Evolutionary conservation across 2,888 invertebrate genomes (phyloP), one percentile per base, ranked within the genome.

Genomic region (Cybosia mesomella): DNA sequence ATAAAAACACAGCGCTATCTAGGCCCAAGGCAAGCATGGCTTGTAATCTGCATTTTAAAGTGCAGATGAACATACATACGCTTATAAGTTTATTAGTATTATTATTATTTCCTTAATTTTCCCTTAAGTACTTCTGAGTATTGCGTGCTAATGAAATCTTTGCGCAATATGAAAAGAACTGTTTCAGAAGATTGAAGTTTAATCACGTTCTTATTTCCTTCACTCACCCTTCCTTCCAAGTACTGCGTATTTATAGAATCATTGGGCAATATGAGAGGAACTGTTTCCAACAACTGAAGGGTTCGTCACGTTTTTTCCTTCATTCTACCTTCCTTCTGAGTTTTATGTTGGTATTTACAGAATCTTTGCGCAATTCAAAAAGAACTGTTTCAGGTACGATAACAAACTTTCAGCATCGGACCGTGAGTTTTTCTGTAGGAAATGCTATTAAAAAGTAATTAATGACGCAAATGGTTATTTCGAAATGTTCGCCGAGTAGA

Each of bases 381-480:
- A 13, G 7, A 22, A 9, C 11, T 22, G 34, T 1, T 13, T 36
- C 15, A 18, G 32, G 32, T 53, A 24, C 49, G 8, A 59, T 39
- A 34, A 32, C 36, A 55, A 34, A 58, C 36, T 13, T 15, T 15
- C 15, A 1, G 43, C 8, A 15, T n/a, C 28, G 28, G 5, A 2
- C 32, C 2, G 32, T 49, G 13, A n/a, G 9, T 11, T 13, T 57
- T 57, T 18, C 18, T 2, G 28, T 39, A 22, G 8, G n/a, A 39
- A 53, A 49, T 21, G 34, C 18, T 39, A 43, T 49, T 43, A 49
- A 43, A 49, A 18, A 66, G 36, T 59, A 53, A 53, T n/a, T 15
- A 54, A 54, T 59, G 24, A 59, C 66, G 59, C 59, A 64, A 64
- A 21, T 10, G 22, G 7, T 13, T 43, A 58, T 54, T 66, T 53